Base-by-base conservation (phyloP, 2,888 invertebrate genomes). In the Chalcis sispes region DNA sequence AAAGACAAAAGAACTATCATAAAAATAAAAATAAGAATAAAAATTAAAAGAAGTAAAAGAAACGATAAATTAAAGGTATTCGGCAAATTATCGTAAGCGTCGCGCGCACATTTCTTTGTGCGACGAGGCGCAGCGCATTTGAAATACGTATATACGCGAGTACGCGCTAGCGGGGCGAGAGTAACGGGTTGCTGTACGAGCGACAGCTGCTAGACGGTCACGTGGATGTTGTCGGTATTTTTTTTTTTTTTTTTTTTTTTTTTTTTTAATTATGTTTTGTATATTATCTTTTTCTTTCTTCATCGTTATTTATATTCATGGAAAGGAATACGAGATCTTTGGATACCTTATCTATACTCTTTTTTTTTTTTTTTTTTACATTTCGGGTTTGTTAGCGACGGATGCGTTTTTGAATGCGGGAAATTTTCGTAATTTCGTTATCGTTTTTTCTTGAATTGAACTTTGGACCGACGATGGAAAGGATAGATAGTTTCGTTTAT, bases 131-230 rank as follows among this genome's bases (percentile, higher is more conserved):
- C 79, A n/a, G 80, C 79, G 82, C 48, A 8, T 20, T 36, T 18
- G 29, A 23, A 61, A 20, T 27, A n/a, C n/a, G n/a, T n/a, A n/a
- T n/a, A n/a, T n/a, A n/a, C n/a, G n/a, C n/a, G n/a, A n/a, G n/a
- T n/a, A 10, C n/a, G 42, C 29, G 42, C 20, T 15, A 18, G 18
- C 7, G 7, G 50, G n/a, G 52, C 18, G 61, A 50, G 59, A 71
- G 27, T 70, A 77, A 74, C 73, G 77, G 77, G 23, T 46, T 58
- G 73, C 29, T 65, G 67, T 80, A 80, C 67, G 69, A 80, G 80
- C 83, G 82, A 83, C 86, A 85, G 86, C 85, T 86, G 85, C 82
- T 82, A 82, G 85, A 87, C 83, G 86, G 80, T 82, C 79, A 62
- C 79, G 77, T 79, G 77, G 70, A 71, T 54, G 40, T 20, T 8